Conservation (phyloP, 2,888 invertebrate species). For the Heliconius erato region DNA sequence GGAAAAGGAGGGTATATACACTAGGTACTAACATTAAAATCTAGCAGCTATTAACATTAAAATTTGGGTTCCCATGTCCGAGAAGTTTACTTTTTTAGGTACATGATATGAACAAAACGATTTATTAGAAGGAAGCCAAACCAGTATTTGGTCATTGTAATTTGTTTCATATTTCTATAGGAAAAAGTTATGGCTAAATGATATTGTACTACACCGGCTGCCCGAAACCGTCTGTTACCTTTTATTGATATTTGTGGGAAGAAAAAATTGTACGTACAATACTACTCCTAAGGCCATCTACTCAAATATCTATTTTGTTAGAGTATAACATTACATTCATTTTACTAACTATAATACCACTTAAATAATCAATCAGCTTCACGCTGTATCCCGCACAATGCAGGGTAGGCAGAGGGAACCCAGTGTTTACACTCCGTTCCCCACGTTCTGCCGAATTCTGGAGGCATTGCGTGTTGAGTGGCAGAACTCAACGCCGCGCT, state of each 20-base stretch:
- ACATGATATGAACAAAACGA: not conserved
- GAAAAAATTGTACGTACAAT: not conserved
- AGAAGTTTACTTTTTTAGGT: not conserved
- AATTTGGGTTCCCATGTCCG: not conserved
- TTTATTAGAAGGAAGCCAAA: not conserved
- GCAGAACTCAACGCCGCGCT: no score
- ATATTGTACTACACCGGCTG: slow-evolving; percentile 10
- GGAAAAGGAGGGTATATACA: not conserved
- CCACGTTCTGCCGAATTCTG: no score
- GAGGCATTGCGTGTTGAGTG: no score
- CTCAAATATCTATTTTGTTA: not conserved
- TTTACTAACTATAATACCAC: no score
- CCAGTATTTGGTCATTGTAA: not conserved
- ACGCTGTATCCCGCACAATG: no score
- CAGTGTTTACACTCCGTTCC: no score
- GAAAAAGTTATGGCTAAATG: not conserved
- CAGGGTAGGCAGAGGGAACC: no score
- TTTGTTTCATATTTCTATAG: slow-evolving; percentile 4
- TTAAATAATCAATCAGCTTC: no score
- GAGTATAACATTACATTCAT: not conserved
- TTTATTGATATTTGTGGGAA: slow-evolving; percentile 25
- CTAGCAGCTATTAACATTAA: no score
- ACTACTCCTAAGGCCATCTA: not conserved
- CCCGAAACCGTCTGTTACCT: slow-evolving; percentile 20
- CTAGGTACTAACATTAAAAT: no score